Percentiles rank a stretch among this genome's conserved stretches.
phyloP scores from a whole-genome alignment of 2,797 vertebrate species.

The Gobionotothen gibberifrons region DNA sequence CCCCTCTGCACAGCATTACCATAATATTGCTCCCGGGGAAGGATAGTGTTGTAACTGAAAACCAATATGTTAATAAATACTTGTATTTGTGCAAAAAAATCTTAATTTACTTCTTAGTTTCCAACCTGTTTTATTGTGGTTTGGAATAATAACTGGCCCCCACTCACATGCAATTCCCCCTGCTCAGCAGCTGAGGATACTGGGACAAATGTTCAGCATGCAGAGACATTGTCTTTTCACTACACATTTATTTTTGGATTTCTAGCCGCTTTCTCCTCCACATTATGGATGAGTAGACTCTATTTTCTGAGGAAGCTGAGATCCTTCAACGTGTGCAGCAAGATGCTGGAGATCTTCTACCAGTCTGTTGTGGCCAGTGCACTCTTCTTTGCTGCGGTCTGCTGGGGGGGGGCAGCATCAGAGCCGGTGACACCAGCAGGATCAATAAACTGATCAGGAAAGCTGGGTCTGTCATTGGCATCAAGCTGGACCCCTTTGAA shows the following conservation, averaged over 20 bases:
- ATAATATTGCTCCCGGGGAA: conserved; percentile 18
- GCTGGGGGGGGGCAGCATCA: too few species aligned
- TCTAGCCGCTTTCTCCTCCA: not conserved
- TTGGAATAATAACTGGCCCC: conserved; percentile 25
- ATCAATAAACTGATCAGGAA: too few species aligned
- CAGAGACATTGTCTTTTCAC: not conserved
- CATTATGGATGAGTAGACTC: too few species aligned
- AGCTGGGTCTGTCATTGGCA: too few species aligned
- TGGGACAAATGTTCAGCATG: not conserved
- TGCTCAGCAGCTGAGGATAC: conserved; percentile 8
- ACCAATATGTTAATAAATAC: conserved; percentile 27
- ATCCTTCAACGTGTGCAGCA: too few species aligned
- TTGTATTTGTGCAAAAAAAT: conserved; percentile 20
- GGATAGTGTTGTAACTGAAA: conserved; percentile 10
- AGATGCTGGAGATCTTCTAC: too few species aligned
- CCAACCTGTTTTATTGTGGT: not conserved
- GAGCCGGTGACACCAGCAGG: too few species aligned
- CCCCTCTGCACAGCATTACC: conserved; percentile 14
- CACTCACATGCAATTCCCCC: not conserved
- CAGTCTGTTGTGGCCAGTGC: too few species aligned
- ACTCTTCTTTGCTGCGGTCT: too few species aligned
- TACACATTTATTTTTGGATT: not conserved
- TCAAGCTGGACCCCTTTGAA: too few species aligned
- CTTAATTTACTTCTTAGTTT: conserved; percentile 18
- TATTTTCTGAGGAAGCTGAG: too few species aligned